Evolutionary conservation across 2,113 vertebrate genomes (phyloP), one percentile per base, ranked within the genome.

Genomic region (Oophaga pumilio): DNA sequence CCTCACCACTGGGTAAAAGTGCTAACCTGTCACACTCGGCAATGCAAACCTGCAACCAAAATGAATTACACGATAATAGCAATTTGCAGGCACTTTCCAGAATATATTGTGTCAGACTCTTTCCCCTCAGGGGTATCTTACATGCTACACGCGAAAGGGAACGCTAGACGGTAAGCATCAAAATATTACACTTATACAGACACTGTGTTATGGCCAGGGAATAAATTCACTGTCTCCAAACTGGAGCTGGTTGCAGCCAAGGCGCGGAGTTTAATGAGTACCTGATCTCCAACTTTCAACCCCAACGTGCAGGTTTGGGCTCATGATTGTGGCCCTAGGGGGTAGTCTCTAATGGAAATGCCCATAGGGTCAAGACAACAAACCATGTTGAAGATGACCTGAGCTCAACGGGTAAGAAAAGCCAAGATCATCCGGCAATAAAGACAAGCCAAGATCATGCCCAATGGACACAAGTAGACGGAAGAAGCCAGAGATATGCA

Each of bases 11-110:
- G 86, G 86, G 86, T 71, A 62, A 14, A 52, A 80, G 26, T 74
- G 77, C 64, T 66, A 77, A 59, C 73, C 84, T 78, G 84, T 66
- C 84, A 76, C 66, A 82, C 9, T 14, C 56, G 5, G n/a, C 50
- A 28, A 79, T 56, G 17, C 49, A 24, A 85, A 76, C 59, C 33
- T 28, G 56, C 20, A 64, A 59, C 59, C 17, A 5, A 52, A 68
- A 78, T 52, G 28, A 78, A 24, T 20, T 56, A 33, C 82, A 57
- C 11, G 24, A 56, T 57, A 50, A 83, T 68, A 83, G 17, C 81
- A 24, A 62, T 62, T 76, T 76, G 10, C 33, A 22, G n/a, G 69
- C 26, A 53, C 15, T 24, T 22, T 62, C 73, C 43, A 69, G 49
- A 52, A 68, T 52, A 26, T 82, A 84, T 52, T 28, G n/a, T 68